Evolutionary conservation across 2,113 vertebrate species (phyloP).

Genomic region (Anguilla rostrata): DNA sequence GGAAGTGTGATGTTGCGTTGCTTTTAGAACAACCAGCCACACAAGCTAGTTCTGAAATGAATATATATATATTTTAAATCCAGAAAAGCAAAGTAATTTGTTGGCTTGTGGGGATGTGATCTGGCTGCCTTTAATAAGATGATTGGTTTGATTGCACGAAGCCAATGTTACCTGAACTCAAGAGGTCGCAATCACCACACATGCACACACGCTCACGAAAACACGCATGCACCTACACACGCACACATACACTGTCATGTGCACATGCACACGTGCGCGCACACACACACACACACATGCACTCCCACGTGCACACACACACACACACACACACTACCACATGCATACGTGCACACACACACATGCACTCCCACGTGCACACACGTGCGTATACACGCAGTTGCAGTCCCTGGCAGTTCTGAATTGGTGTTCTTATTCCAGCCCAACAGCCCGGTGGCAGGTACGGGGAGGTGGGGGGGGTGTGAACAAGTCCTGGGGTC

Average conservation of each 20-base stretch:
- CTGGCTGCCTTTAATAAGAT: neutral
- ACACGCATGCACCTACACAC: neutral
- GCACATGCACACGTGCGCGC: neutral
- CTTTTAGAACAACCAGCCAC: neutral
- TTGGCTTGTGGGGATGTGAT: neutral
- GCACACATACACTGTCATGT: too few relatives aligned
- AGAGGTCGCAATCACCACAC: neutral
- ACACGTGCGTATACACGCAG: neutral
- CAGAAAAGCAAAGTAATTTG: neutral
- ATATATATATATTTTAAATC: neutral
- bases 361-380: neutral
- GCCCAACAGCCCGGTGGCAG: conserved; percentile 5
- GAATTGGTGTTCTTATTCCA: conserved; percentile 28
- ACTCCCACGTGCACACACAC: neutral
- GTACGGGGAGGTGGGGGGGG: neutral
- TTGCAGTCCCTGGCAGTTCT: conserved; percentile 12
- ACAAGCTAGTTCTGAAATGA: neutral
- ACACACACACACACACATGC: neutral
- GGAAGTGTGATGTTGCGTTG: neutral
- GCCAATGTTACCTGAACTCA: neutral
- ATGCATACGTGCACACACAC: neutral
- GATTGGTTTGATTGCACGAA: neutral
- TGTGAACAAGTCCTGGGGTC: neutral
- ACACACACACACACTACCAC: too few relatives aligned
- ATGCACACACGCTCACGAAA: too few relatives aligned